Conservation (phyloP, 2,888 invertebrate species). For the Panopea generosa region DNA sequence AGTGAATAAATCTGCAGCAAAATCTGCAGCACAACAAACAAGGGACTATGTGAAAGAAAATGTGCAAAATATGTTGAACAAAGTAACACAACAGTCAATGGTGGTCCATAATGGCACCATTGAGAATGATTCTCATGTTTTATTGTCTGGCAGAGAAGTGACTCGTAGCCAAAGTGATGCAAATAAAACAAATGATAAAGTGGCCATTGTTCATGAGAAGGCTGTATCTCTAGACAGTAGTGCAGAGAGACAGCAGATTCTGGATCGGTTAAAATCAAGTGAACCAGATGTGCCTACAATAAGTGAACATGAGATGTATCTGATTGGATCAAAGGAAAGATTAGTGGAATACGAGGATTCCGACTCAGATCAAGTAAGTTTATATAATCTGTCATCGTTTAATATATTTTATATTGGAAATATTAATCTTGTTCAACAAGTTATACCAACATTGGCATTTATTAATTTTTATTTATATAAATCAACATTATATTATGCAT, state of each 20-base stretch:
- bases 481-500: too few relatives aligned
- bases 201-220: constrained; percentile 57
- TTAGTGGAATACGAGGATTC: constrained; percentile 63
- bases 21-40: constrained; percentile 12
- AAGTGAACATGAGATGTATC: constrained; percentile 35
- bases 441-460: too few relatives aligned
- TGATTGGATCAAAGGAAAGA: constrained; percentile 41
- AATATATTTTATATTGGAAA: too few relatives aligned
- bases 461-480: too few relatives aligned
- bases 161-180: constrained; percentile 55
- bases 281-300: constrained; percentile 57
- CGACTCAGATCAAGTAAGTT: constrained; percentile 70
- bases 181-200: constrained; percentile 53
- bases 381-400: too few relatives aligned
- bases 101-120: constrained; percentile 16
- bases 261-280: constrained; percentile 52
- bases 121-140: constrained; percentile 15
- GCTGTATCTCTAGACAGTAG: constrained; percentile 61
- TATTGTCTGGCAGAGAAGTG: constrained; percentile 42
- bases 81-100: constrained; percentile 29
- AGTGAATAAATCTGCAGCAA: constrained; percentile 23
- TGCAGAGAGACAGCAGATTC: constrained; percentile 54
- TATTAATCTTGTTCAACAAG: too few relatives aligned
- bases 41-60: constrained; percentile 48
- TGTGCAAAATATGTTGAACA: constrained; percentile 40